Conservation (phyloP, 2,888 invertebrate species). For the Amorpha juglandis region DNA sequence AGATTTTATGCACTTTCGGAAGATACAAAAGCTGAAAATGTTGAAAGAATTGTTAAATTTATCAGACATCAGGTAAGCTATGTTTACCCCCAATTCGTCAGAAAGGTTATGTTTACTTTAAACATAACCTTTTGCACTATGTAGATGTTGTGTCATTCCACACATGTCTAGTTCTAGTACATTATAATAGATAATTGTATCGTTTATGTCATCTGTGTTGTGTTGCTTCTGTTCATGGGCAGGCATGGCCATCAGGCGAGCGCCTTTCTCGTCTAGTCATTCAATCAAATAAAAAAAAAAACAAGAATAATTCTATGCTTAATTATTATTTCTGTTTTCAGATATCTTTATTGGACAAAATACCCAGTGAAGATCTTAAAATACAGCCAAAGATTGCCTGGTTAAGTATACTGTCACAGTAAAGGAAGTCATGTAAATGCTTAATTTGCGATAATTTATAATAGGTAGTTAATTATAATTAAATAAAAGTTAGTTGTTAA, state of each 20-base stretch:
- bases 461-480: not conserved
- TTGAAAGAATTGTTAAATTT: slow-evolving; percentile 90
- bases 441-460: slow-evolving; percentile 29
- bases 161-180: no score
- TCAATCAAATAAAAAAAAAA: no score
- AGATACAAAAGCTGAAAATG: slow-evolving; percentile 85
- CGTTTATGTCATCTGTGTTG: no score
- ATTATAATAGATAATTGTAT: no score
- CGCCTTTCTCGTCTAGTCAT: no score
- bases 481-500: slow-evolving; percentile 12
- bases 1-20: slow-evolving; percentile 88
- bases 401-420: slow-evolving; percentile 67
- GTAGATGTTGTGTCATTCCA: no score
- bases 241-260: no score
- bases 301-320: not conserved
- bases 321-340: slow-evolving; percentile 55
- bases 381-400: slow-evolving; percentile 83
- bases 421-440: slow-evolving; percentile 33
- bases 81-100: not conserved
- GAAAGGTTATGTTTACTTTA: not conserved
- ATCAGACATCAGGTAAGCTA: slow-evolving; percentile 88
- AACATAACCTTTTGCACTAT: no score
- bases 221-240: no score
- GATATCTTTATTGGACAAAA: slow-evolving; percentile 82
- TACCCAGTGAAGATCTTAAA: slow-evolving; percentile 83